Base-by-base conservation (phyloP, 2,888 invertebrate genomes). In the Eristalinus sepulchralis region DNA sequence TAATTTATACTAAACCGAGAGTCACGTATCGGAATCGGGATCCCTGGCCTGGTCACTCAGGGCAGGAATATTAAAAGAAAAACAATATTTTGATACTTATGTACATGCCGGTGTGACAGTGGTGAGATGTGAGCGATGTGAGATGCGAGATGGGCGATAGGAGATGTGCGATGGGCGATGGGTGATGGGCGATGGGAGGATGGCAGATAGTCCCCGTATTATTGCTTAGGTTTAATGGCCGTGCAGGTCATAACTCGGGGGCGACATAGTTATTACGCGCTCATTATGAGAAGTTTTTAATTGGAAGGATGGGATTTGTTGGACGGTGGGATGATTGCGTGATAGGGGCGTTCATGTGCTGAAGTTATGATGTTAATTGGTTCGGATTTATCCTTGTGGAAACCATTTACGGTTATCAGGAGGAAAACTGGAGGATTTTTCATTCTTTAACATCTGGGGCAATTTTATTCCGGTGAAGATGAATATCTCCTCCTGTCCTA, bases 1-100 rank as follows among this genome's bases (percentile, higher is more conserved):
- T 84, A 81, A 84, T 84, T 80, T 81, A 75, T 75, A 84, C 71
- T 63, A 81, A 84, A 81, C 67, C 84, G 53, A 81, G 67, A 80
- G 84, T 80, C 84, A 84, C 84, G 84, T 84, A 80, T 81, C 62
- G 71, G 39, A 67, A 64, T 73, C 47, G 63, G 72, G 73, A 83
- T 75, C 64, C 47, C 47, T 47, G 17, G 47, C 47, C n/a, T 17
- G 17, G 17, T 2, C 34, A 34, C 34, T 9, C 3, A 34, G 34
- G 34, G 47, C 36, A 78, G 57, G 24, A 24, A 57, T 13, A 57
- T 24, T 24, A 73, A 63, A 73, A 64, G 24, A 64, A 73, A 17
- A 60, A 39, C 59, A 67, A 72, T 67, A 75, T 81, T 84, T 76
- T 67, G 67, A 71, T 71, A 80, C 67, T 72, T 71, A 47, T 76